Evolutionary conservation across 1,140 invertebrate genomes (phyloP).

Genomic region (Zaprionus ghesquierei): DNA sequence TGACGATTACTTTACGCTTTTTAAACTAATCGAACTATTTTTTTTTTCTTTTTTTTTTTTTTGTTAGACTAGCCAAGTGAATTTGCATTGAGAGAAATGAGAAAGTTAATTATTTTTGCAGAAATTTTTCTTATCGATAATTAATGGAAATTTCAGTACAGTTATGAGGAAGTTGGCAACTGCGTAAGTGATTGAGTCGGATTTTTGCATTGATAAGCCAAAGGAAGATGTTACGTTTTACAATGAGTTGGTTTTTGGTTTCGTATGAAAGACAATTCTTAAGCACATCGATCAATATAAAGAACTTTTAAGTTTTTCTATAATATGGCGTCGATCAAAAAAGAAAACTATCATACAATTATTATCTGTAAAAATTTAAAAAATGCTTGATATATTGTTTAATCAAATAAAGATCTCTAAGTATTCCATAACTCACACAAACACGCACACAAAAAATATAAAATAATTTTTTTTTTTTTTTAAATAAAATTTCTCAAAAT

Average conservation of each 20-base stretch:
- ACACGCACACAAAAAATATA: not conserved
- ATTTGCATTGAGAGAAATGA: slow-evolving; percentile 22
- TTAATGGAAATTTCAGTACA: not conserved
- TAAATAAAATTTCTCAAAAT: not conserved
- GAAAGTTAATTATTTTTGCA: not conserved
- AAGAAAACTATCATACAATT: not conserved
- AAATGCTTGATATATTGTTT: not conserved
- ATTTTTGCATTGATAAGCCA: not conserved
- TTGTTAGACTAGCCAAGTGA: slow-evolving; percentile 40
- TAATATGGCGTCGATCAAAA: not conserved
- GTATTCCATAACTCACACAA: not conserved
- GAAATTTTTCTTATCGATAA: not conserved
- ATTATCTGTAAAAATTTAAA: not conserved
- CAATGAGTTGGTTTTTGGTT: not conserved
- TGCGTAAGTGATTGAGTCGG: not conserved
- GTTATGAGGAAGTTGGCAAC: not conserved
- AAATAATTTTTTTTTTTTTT: too few relatives aligned
- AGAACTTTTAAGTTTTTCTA: not conserved
- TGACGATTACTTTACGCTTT: slow-evolving; percentile 6
- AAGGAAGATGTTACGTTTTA: not conserved
- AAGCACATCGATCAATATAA: not conserved
- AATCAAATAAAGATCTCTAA: not conserved
- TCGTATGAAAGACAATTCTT: not conserved
- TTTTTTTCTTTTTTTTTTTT: too few relatives aligned
- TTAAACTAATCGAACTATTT: slow-evolving; percentile 28